These are phyloP conservation scores for Caenorhabditis sp. DNA, from an alignment of 2,888 invertebrate species.

Conservation along the genomic window DNA sequence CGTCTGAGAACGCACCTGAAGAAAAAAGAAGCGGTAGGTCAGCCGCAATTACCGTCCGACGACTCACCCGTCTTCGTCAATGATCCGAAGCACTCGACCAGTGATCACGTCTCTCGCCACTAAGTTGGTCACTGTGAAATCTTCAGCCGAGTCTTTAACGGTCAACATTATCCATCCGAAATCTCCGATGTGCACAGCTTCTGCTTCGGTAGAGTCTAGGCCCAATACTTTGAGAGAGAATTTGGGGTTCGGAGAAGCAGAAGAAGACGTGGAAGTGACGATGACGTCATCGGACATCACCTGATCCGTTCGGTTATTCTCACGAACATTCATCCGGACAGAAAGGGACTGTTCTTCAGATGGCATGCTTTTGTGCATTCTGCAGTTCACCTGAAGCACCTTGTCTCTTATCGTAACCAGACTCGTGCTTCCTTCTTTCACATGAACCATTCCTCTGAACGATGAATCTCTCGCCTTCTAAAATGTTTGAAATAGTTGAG, in stretches of 20 bases:
- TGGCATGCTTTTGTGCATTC: constrained; percentile 41
- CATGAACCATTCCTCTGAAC: constrained; percentile 55
- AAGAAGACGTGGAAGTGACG: constrained; percentile 13
- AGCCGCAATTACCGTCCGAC: neutral
- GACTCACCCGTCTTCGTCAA: constrained; percentile 54
- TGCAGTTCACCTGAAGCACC: constrained; percentile 67
- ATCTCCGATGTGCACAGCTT: constrained; percentile 54
- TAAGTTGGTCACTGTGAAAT: constrained; percentile 47
- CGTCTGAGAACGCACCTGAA: constrained; percentile 41
- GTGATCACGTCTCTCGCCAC: constrained; percentile 39
- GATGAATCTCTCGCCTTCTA: constrained; percentile 28
- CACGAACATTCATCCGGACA: constrained; percentile 56
- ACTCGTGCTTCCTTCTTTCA: constrained; percentile 74
- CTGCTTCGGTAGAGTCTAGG: constrained; percentile 38
- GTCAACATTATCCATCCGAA: constrained; percentile 56
- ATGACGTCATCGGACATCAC: constrained; percentile 37
- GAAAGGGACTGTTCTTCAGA: constrained; percentile 52
- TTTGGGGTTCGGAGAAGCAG: constrained; percentile 9
- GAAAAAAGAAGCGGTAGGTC: neutral
- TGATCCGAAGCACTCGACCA: constrained; percentile 27
- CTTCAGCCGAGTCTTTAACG: constrained; percentile 28
- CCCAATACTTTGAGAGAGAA: constrained; percentile 50
- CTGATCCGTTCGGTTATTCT: constrained; percentile 47
- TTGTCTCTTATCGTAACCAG: constrained; percentile 74
- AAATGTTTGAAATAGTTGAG: neutral